A percentile compares a stretch with the other conserved stretches of the same genome.
phyloP scores from a whole-genome alignment of 2,797 vertebrate genomes.

The Anableps anableps region DNA sequence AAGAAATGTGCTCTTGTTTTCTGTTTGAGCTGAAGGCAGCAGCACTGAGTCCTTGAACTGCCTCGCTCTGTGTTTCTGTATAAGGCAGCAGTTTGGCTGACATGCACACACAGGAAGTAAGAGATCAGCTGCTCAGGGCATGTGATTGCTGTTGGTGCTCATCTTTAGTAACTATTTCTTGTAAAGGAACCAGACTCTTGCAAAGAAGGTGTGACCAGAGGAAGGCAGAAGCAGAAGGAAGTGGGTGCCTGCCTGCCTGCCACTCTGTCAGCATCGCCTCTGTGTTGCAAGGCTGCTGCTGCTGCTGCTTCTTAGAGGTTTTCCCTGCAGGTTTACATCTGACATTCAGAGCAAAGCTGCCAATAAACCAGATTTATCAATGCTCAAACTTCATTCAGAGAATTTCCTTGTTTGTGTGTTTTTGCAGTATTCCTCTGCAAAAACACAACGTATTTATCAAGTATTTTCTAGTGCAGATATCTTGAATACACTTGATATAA shows the following conservation, averaged over 20 bases:
- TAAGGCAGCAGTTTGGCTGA: constrained; percentile 78
- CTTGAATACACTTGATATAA: too few relatives aligned
- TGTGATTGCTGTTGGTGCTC: constrained; percentile 73
- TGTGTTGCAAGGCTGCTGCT: constrained; percentile 70
- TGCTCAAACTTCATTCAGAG: background rate
- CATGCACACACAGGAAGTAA: constrained; percentile 79
- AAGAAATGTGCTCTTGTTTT: constrained; percentile 29
- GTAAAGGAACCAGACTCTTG: constrained; percentile 80
- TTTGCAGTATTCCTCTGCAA: too few relatives aligned
- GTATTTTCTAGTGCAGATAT: too few relatives aligned
- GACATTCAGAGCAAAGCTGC: constrained; percentile 10
- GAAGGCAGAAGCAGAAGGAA: constrained; percentile 79
- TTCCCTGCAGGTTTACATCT: constrained; percentile 11
- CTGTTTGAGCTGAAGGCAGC: constrained; percentile 40
- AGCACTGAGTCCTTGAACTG: constrained; percentile 58
- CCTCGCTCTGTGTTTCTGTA: constrained; percentile 67
- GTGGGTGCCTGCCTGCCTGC: constrained; percentile 68
- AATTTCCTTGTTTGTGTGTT: too few relatives aligned
- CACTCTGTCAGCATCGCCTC: constrained; percentile 66
- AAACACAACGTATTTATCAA: too few relatives aligned
- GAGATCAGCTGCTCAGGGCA: constrained; percentile 81
- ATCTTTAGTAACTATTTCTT: constrained; percentile 82
- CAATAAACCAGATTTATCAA: background rate
- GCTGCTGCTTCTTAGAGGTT: constrained; percentile 26
- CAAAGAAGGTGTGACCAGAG: constrained; percentile 75